These are phyloP conservation scores for Diadema setosum DNA, from an alignment of 35 echinoderm and acorn worm species.

Conservation along the genomic window DNA sequence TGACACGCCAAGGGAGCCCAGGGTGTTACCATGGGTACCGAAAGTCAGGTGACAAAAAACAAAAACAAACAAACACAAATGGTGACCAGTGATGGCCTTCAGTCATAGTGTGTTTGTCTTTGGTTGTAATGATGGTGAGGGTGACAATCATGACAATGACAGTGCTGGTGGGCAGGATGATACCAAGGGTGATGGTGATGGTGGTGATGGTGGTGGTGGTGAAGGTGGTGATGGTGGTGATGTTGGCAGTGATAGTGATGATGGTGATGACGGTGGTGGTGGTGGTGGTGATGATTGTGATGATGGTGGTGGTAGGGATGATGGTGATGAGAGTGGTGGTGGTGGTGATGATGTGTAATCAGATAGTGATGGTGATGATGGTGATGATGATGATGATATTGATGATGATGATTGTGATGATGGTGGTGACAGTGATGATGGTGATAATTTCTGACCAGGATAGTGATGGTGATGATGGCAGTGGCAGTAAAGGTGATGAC, in stretches of 20 bases:
- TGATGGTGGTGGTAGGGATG: neutral
- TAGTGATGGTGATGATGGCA: too few relatives aligned
- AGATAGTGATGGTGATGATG: neutral
- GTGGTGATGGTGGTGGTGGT: neutral
- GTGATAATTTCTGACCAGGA: too few relatives aligned
- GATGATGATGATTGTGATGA: neutral
- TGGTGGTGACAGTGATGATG: too few relatives aligned
- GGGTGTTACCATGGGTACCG: slow-evolving; percentile 90
- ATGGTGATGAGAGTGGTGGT: neutral
- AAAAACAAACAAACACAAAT: too few relatives aligned
- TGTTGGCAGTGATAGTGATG: neutral
- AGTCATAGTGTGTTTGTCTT: too few relatives aligned
- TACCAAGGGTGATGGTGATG: neutral
- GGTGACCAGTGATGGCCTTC: too few relatives aligned
- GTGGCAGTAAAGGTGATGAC: too few relatives aligned
- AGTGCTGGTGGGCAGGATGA: neutral
- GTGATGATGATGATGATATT: neutral
- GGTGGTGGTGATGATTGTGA: neutral
- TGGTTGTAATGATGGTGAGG: neutral
- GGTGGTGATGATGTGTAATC: neutral
- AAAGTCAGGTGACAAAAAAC: slow-evolving; percentile 97
- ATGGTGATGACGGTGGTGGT: neutral
- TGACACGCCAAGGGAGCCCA: slow-evolving; percentile 86
- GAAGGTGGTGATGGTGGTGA: neutral
- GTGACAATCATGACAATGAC: neutral